Evolutionary conservation across 2,113 vertebrate genomes (phyloP).

Genomic region (Nothocercus julius): DNA sequence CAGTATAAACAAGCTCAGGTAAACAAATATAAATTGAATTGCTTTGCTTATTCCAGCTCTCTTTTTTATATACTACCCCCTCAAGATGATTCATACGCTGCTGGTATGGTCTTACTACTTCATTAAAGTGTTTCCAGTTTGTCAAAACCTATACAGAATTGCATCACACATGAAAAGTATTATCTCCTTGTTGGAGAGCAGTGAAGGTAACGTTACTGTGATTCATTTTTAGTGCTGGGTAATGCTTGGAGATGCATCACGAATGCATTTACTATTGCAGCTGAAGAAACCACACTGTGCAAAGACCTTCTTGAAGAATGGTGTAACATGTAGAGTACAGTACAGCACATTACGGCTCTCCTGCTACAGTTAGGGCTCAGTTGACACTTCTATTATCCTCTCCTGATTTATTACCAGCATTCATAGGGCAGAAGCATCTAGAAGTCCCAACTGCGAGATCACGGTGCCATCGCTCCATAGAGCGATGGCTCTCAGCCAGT

Average conservation of each 20-base stretch:
- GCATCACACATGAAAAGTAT: conserved; percentile 59
- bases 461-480: conserved; percentile 10
- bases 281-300: conserved; percentile 44
- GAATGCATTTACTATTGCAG: conserved; percentile 52
- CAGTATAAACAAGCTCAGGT: not conserved
- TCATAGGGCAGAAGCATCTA: conserved; percentile 52
- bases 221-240: conserved; percentile 67
- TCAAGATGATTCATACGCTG: conserved; percentile 44
- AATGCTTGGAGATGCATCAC: conserved; percentile 53
- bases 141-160: conserved; percentile 63
- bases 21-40: conserved; percentile 57
- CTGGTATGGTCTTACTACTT: conserved; percentile 58
- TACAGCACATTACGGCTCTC: conserved; percentile 42
- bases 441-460: conserved; percentile 33
- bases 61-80: conserved; percentile 34
- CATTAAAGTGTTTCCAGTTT: conserved; percentile 75
- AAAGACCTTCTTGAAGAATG: conserved; percentile 42
- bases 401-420: conserved; percentile 41
- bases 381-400: conserved; percentile 61
- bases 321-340: not conserved
- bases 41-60: not conserved
- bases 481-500: not conserved
- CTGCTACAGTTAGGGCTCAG: conserved; percentile 31
- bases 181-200: conserved; percentile 57
- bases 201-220: conserved; percentile 66